These are phyloP conservation scores for Eulacestoma nigropectus DNA, from an alignment of 2,113 vertebrate species.

Conservation along the genomic window DNA sequence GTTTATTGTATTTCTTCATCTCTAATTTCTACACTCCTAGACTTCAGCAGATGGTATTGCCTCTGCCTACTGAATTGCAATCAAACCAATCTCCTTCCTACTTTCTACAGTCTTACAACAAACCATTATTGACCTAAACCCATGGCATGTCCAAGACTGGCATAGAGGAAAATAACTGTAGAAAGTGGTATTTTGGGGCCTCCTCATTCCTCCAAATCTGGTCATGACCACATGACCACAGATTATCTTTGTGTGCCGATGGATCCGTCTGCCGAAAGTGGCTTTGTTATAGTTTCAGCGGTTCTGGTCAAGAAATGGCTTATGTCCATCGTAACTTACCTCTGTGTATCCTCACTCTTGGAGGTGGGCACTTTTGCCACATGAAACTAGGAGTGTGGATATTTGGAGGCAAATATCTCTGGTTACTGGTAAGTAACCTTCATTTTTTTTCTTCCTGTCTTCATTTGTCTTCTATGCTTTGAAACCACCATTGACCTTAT, in stretches of 20 bases:
- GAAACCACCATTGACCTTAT: conserved; percentile 57
- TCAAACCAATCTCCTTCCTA: conserved; percentile 8
- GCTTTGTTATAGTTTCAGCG: not conserved
- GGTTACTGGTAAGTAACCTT: conserved; percentile 62
- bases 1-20: conserved; percentile 49
- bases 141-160: not conserved
- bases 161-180: conserved; percentile 27
- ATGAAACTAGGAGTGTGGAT: conserved; percentile 48
- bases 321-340: conserved; percentile 23
- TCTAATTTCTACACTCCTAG: conserved; percentile 66
- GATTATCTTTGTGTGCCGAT: not conserved
- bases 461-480: conserved; percentile 66
- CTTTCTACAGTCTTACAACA: conserved; percentile 4
- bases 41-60: conserved; percentile 44
- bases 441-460: conserved; percentile 44
- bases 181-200: not conserved
- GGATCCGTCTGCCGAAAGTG: conserved; percentile 23
- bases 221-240: not conserved
- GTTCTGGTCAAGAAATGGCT: conserved; percentile 51
- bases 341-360: conserved; percentile 54
- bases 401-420: conserved; percentile 44
- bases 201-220: conserved; percentile 28
- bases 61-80: conserved; percentile 20
- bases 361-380: conserved; percentile 35
- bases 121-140: not conserved